These are phyloP conservation scores for Trachelipus rathkii DNA, from an alignment of 1,140 invertebrate genomes.

Conservation along the genomic window DNA sequence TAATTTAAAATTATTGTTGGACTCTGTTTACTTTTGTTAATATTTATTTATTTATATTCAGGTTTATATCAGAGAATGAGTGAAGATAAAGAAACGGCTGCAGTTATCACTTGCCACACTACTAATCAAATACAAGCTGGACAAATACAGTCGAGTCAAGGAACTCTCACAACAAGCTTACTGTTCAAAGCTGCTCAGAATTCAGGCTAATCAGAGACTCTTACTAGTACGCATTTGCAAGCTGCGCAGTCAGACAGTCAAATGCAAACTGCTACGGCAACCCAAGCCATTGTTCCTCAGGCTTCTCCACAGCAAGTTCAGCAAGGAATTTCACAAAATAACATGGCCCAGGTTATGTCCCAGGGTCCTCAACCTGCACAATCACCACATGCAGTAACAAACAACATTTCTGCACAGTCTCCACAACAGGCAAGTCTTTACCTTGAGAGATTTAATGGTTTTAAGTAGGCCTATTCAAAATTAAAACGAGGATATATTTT, in stretches of 20 bases:
- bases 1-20: too few relatives aligned
- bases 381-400: not conserved
- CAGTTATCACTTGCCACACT: not conserved
- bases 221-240: not conserved
- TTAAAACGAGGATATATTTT: not conserved
- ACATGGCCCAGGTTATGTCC: not conserved
- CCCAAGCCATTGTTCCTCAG: not conserved
- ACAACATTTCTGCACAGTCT: not conserved
- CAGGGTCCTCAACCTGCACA: not conserved
- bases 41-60: not conserved
- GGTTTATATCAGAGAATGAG: slow-evolving; percentile 1
- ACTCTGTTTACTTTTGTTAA: not conserved
- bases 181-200: not conserved
- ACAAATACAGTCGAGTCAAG: not conserved
- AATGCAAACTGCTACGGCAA: not conserved
- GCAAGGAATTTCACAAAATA: not conserved
- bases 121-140: not conserved
- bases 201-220: not conserved
- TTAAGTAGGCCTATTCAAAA: not conserved
- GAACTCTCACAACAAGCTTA: not conserved
- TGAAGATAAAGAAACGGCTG: not conserved
- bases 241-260: not conserved
- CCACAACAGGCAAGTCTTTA: not conserved
- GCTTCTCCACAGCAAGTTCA: not conserved
- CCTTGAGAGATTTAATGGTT: not conserved